Conservation (phyloP, 2,797 vertebrate species). For the Glyptemys insculpta region DNA sequence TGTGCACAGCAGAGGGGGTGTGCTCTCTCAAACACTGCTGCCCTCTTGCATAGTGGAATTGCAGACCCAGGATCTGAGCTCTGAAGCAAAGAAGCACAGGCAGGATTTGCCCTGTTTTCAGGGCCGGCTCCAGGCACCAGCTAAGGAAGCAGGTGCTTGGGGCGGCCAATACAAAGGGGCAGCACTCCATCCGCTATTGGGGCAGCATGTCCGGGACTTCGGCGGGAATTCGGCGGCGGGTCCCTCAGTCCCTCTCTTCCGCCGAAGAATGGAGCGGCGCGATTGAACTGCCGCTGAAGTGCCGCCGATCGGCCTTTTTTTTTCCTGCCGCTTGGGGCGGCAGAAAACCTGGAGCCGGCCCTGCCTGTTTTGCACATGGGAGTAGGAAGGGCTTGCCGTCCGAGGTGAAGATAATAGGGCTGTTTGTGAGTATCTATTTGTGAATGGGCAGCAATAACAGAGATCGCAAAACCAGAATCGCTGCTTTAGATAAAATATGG, state of each 20-base stretch:
- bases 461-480: neutral
- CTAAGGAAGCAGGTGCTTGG: too few species aligned
- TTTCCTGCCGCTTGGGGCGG: too few species aligned
- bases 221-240: too few species aligned
- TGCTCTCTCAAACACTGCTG: neutral
- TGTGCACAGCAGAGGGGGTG: neutral
- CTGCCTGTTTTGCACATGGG: neutral
- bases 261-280: too few species aligned
- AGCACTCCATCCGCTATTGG: too few species aligned
- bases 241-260: too few species aligned
- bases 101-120: neutral
- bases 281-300: too few species aligned
- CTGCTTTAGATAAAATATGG: slow-evolving; percentile 30
- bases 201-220: too few species aligned
- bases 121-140: too few species aligned
- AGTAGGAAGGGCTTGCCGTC: accelerated
- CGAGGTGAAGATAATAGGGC: neutral
- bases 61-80: neutral
- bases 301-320: too few species aligned
- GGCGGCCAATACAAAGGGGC: too few species aligned
- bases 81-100: neutral
- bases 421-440: neutral
- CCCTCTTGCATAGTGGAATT: neutral
- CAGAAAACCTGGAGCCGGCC: too few species aligned
- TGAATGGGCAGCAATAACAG: neutral